Conservation (phyloP, 2,888 invertebrate genomes). For the Tetragonula carbonaria region DNA sequence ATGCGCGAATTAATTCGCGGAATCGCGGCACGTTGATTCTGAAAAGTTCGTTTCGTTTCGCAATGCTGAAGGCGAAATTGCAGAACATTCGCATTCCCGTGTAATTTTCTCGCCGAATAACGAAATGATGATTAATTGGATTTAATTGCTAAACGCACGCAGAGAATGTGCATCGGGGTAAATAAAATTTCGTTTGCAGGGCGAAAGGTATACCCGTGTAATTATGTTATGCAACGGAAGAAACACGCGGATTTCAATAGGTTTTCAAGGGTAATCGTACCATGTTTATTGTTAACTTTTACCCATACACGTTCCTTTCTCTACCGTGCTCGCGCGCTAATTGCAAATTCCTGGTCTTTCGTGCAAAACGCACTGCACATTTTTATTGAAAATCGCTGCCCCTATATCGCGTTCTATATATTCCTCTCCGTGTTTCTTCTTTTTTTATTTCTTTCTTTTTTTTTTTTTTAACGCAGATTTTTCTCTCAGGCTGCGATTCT, state of each 20-base stretch:
- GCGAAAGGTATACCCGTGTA: background rate
- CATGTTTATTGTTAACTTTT: background rate
- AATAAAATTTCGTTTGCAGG: background rate
- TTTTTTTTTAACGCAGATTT: background rate
- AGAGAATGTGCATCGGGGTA: background rate
- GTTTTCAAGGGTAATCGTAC: background rate
- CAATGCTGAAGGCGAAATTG: background rate
- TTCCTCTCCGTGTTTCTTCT: too few species aligned
- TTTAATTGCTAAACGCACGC: slow-evolving; percentile 1
- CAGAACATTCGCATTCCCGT: background rate
- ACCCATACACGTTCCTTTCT: too few species aligned
- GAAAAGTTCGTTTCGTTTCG: background rate
- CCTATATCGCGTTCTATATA: background rate
- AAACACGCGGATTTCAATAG: background rate
- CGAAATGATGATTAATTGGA: background rate
- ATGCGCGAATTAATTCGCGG: background rate
- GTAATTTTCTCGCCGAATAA: slow-evolving; percentile 5
- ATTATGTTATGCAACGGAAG: background rate
- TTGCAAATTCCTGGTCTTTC: background rate
- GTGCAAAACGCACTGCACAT: background rate
- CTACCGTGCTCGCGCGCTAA: too few species aligned
- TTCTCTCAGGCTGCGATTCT: background rate
- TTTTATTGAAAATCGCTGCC: background rate
- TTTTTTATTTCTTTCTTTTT: too few species aligned
- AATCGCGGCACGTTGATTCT: background rate